Evolutionary conservation across 1,140 invertebrate species (phyloP).

Genomic region (Ips typographus): DNA sequence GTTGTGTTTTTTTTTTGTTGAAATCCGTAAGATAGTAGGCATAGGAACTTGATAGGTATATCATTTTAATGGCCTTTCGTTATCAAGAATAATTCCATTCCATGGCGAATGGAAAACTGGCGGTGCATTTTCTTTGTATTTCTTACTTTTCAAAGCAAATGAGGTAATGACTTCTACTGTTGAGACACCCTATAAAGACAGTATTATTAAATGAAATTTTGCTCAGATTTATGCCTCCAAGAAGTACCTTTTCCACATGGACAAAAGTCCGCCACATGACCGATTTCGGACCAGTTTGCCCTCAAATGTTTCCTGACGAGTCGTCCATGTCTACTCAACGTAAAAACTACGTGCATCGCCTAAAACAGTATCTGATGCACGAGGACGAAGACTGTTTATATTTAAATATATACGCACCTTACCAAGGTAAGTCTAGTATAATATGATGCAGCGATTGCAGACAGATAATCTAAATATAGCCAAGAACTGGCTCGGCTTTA

Average conservation of each 20-base stretch:
- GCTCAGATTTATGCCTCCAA: slow-evolving; percentile 78
- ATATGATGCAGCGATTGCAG: slow-evolving; percentile 18
- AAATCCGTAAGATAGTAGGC: too few species aligned
- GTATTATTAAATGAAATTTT: too few species aligned
- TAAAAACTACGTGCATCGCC: slow-evolving; percentile 66
- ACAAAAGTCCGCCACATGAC: slow-evolving; percentile 57
- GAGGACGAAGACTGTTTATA: slow-evolving; percentile 93
- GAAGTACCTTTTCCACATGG: slow-evolving; percentile 53
- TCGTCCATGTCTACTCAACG: slow-evolving; percentile 64
- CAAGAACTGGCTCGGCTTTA: slow-evolving; percentile 6
- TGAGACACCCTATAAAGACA: too few species aligned
- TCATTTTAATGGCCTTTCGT: too few species aligned
- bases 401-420: slow-evolving; percentile 90
- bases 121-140: too few species aligned
- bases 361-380: slow-evolving; percentile 70
- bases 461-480: slow-evolving; percentile 19
- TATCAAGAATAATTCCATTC: too few species aligned
- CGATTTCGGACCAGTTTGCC: slow-evolving; percentile 80
- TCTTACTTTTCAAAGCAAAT: too few species aligned
- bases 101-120: too few species aligned
- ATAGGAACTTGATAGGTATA: too few species aligned
- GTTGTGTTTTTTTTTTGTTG: too few species aligned
- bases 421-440: slow-evolving; percentile 58
- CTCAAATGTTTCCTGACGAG: slow-evolving; percentile 70
- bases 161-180: too few species aligned